These are phyloP conservation scores for Danionella cerebrum DNA, from an alignment of 2,113 vertebrate genomes.

Conservation along the genomic window DNA sequence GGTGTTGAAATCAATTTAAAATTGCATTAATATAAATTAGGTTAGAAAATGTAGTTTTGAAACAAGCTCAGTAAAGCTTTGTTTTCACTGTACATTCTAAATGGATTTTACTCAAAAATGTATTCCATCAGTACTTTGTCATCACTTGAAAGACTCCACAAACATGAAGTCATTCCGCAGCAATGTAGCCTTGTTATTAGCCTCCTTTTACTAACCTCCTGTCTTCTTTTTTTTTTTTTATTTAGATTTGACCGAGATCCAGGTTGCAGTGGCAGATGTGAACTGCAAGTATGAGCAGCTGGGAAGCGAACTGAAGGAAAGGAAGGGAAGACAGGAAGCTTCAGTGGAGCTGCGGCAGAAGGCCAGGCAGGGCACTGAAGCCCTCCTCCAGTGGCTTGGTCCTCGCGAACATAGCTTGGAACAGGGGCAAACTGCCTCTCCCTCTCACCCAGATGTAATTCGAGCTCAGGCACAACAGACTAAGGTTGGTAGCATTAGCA, in stretches of 20 bases:
- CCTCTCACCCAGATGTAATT: slow-evolving; percentile 77
- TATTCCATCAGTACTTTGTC: not conserved
- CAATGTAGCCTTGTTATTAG: not conserved
- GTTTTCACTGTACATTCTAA: too few relatives aligned
- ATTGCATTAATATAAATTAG: too few relatives aligned
- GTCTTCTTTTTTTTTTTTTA: not conserved
- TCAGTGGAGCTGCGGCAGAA: slow-evolving; percentile 69
- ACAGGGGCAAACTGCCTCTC: slow-evolving; percentile 67
- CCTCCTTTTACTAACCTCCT: not conserved
- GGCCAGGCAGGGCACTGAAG: slow-evolving; percentile 65
- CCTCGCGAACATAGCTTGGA: slow-evolving; percentile 72
- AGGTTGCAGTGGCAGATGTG: slow-evolving; percentile 82
- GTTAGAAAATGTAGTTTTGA: too few relatives aligned
- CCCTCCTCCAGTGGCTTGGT: slow-evolving; percentile 74
- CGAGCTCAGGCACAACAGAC: slow-evolving; percentile 86
- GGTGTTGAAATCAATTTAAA: too few relatives aligned
- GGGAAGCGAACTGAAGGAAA: slow-evolving; percentile 68
- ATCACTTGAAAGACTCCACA: not conserved
- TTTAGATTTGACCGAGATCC: slow-evolving; percentile 90
- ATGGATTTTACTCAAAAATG: not conserved
- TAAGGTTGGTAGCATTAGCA: too few relatives aligned
- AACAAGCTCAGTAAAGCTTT: too few relatives aligned
- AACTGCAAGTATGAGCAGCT: slow-evolving; percentile 73
- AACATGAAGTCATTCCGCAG: not conserved
- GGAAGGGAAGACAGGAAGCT: slow-evolving; percentile 63